Base-by-base conservation (phyloP, 2,888 invertebrate genomes). In the Tetheella fluctuosa region DNA sequence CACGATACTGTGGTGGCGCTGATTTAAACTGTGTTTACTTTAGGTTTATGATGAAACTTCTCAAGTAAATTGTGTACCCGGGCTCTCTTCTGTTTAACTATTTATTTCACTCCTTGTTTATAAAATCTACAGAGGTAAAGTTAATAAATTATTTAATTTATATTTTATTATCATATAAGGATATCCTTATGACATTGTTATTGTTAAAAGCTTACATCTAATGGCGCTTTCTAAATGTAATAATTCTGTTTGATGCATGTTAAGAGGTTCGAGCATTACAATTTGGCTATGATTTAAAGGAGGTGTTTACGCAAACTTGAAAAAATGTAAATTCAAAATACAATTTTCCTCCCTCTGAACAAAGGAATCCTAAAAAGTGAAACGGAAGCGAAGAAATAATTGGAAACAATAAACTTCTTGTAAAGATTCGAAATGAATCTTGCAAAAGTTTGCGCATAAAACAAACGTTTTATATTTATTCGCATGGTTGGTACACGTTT, bases 41-140 rank as follows among this genome's bases (percentile, higher is more conserved):
- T 71, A 61, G 74, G 76, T 75, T 79, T 78, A 79, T 73, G 79
- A 73, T 71, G 58, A 74, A 84, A 82, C 69, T 81, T 83, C 70
- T 63, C 59, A 61, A 75, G 76, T 79, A 74, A 79, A 79, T 79
- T 77, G 73, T 74, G 64, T 63, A 67, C 69, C 57, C 58, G 59
- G 59, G 61, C 64, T 63, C 70, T 63, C 54, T 54, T 59, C 64
- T 58, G 53, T 58, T 67, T 52, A 59, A 67, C 63, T 69, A 67
- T 71, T 67, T 71, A 71, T 67, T 70, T 67, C 58, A 60, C 67
- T 58, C 65, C 64, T 34, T 28, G 30, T 28, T 54, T 54, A 28
- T 25, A 25, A 48, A 20, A 10, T 48, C 28, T 28, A 53, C 53
- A 28, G 15, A 28, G 28, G 15, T 25, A 10, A 10, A 30, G 7